Evolutionary conservation across 2,888 invertebrate species (phyloP).

Genomic region (Sicus ferrugineus): DNA sequence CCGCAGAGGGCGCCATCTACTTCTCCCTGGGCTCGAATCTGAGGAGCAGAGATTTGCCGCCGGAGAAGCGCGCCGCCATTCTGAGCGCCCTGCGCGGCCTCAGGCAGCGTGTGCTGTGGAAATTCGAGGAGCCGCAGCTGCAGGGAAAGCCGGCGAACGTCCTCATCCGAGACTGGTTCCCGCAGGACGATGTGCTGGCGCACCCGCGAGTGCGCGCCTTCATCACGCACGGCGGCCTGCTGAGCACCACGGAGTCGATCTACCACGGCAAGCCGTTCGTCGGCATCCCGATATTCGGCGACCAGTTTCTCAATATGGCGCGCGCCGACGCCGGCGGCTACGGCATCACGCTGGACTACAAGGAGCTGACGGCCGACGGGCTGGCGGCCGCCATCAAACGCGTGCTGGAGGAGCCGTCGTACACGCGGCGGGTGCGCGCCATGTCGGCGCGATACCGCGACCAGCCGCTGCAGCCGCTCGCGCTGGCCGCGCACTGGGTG

Average conservation of each 20-base stretch:
- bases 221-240: slow-evolving; percentile 66
- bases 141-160: slow-evolving; percentile 57
- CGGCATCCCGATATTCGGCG: slow-evolving; percentile 67
- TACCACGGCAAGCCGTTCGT: slow-evolving; percentile 66
- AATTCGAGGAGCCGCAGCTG: slow-evolving; percentile 60
- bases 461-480: slow-evolving; percentile 55
- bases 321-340: slow-evolving; percentile 63
- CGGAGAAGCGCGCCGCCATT: slow-evolving; percentile 50
- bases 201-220: slow-evolving; percentile 65
- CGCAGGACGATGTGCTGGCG: slow-evolving; percentile 65
- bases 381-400: slow-evolving; percentile 49
- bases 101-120: slow-evolving; percentile 65
- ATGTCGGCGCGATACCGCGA: slow-evolving; percentile 56
- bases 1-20: slow-evolving; percentile 64
- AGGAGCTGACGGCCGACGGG: slow-evolving; percentile 54
- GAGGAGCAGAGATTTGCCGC: slow-evolving; percentile 51
- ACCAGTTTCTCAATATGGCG: slow-evolving; percentile 66
- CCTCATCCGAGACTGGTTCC: slow-evolving; percentile 64
- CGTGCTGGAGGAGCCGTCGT: slow-evolving; percentile 47
- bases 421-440: slow-evolving; percentile 40
- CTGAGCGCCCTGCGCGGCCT: slow-evolving; percentile 51
- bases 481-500: slow-evolving; percentile 59
- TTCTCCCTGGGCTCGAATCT: slow-evolving; percentile 66
- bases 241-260: slow-evolving; percentile 66
- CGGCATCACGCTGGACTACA: slow-evolving; percentile 59